Evolutionary conservation across 1,140 invertebrate genomes (phyloP), one percentile per base, ranked within the genome.

Genomic region (Scaptomyza hsui): DNA sequence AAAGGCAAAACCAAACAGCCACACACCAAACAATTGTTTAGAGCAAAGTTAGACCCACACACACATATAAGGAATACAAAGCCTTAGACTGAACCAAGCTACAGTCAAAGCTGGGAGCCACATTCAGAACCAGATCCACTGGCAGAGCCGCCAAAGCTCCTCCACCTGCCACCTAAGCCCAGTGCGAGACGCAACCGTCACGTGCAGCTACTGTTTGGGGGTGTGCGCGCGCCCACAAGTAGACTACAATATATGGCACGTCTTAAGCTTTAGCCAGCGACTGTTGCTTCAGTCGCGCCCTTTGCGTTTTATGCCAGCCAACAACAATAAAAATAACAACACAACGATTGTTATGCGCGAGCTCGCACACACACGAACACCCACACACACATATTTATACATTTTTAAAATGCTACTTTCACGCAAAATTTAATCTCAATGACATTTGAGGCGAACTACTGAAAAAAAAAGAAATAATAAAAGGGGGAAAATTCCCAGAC

Each of bases 381-480:
- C 41, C 49, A 24, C 24, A 19, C 35, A 1, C 37, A 44, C 52
- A 51, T 53, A 79, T 45, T 65, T 67, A 64, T 71, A 78, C 57
- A 67, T 78, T 80, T 85, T 86, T 86, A 78, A 78, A 86, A 86
- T 75, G 81, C 81, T 86, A 86, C 82, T 86, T 86, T 86, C 77
- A 86, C 81, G 81, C 77, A 79, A 88, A 86, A 86, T 86, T 86
- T 86, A 86, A 86, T 81, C 82, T 78, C 77, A 86, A 86, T 86
- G 81, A 86, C 81, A 86, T 86, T 78, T 81, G 59, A 76, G 65
- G 80, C 70, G 75, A 88, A 86, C 82, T 86, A 81, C 62, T 63
- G 61, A 69, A 79, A 63, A 57, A 75, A 61, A 44, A 26, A 32
- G 13, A 15, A n/a, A 51, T 51, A 56, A 6, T 12, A 5, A 64